Evolutionary conservation across 2,113 vertebrate species (phyloP).

Genomic region (Pollachius pollachius): DNA sequence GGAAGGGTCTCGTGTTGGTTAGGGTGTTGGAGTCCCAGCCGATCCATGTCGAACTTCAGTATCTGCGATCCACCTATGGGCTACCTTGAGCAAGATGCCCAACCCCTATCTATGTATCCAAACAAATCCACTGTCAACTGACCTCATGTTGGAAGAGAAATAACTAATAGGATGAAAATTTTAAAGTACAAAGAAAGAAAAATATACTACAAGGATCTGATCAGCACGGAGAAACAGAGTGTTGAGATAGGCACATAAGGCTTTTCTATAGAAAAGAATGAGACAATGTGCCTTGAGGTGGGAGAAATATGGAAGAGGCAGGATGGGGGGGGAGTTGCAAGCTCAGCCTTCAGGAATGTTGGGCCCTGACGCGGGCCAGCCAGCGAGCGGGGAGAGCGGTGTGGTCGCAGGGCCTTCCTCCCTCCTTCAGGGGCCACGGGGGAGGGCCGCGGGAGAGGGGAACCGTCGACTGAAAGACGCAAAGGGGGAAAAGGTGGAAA

Average conservation of each 20-base stretch:
- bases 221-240: too few species aligned
- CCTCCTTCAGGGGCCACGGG: slow-evolving; percentile 65
- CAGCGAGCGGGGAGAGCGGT: slow-evolving; percentile 64
- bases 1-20: too few species aligned
- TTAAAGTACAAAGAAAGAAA: not conserved
- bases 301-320: not conserved
- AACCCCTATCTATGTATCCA: too few species aligned
- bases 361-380: slow-evolving; percentile 61
- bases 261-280: not conserved
- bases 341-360: slow-evolving; percentile 78
- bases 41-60: too few species aligned
- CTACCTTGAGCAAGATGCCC: too few species aligned
- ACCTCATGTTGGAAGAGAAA: not conserved
- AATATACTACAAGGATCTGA: not conserved
- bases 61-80: too few species aligned
- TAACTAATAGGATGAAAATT: not conserved
- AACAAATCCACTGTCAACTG: too few species aligned
- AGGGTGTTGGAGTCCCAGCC: too few species aligned
- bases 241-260: too few species aligned
- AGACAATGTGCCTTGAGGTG: not conserved
- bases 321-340: slow-evolving; percentile 28
- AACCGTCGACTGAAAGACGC: slow-evolving; percentile 25
- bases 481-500: not conserved
- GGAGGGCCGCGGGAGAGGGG: slow-evolving; percentile 50
- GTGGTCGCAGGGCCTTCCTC: slow-evolving; percentile 66